Evolutionary conservation across 1,140 invertebrate species (phyloP), one percentile per base, ranked within the genome.

Genomic region (Apis cerana): DNA sequence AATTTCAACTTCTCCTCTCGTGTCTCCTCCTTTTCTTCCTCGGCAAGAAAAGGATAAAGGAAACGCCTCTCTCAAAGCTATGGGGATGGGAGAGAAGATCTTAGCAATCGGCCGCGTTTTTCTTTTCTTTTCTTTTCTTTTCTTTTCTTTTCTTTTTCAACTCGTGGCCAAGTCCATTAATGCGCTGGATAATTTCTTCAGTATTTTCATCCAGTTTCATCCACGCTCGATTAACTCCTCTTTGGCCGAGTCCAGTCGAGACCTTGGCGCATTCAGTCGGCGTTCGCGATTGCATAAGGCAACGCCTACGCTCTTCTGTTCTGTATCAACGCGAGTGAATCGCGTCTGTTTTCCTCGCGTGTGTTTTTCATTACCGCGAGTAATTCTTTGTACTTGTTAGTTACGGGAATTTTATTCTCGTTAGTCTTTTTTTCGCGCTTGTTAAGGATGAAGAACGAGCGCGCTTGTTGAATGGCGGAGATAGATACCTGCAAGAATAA

Each of bases 151-250:
- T 19, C 10, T 21, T 5, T 75, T 84, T 17, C 27, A 67, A 43
- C n/a, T 62, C 54, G 19, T 13, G 50, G 21, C 54, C 61, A 43
- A 43, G 27, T 19, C 65, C 70, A 68, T 13, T 27, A 27, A 71
- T n/a, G 8, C 23, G 59, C 12, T n/a, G 70, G 61, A 67, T 82
- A 84, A 87, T 88, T 87, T 88, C 83, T 87, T 85, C 61, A 43
- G 33, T 43, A 43, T 43, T 43, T 80, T 43, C 68, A 56, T 58
- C 33, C 77, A 56, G 80, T 65, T 65, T 82, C 82, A 48, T 87
- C 83, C 79, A 88, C 85, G 87, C 85, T 88, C 87, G 87, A 88
- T 88, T 88, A 88, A 88, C 71, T 85, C 65, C 80, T 67, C 74
- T 78, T 74, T 61, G 72, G 59, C 48, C 54, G 62, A 71, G 50